A percentile compares a stretch with the other conserved stretches of the same genome.
Evolutionary conservation across 2,888 invertebrate species (phyloP).

Genomic region (Coremacera marginata): DNA sequence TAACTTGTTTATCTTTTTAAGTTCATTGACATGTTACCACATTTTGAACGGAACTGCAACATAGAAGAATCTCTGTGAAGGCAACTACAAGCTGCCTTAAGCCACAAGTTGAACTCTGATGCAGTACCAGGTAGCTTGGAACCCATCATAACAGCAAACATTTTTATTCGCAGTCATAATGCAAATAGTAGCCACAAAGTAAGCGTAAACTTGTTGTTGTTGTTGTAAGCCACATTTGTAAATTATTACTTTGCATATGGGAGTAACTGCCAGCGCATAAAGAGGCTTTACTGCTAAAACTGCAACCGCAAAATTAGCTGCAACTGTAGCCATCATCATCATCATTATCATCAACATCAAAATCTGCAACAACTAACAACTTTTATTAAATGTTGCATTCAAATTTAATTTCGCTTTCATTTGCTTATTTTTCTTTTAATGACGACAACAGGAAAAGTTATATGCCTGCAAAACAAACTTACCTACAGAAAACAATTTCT

Average conservation of each 20-base stretch:
- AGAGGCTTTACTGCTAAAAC: not conserved
- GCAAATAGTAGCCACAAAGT: slow-evolving; percentile 9
- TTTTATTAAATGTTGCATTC: slow-evolving; percentile 24
- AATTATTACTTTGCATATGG: slow-evolving; percentile 18
- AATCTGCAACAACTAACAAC: not conserved
- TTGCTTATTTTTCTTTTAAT: not conserved
- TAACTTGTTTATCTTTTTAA: too few relatives aligned
- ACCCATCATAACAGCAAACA: not conserved
- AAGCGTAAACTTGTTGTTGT: not conserved
- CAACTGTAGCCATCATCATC: not conserved
- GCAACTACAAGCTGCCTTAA: not conserved
- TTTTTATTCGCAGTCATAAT: not conserved
- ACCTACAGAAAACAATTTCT: too few relatives aligned
- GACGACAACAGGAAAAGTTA: too few relatives aligned
- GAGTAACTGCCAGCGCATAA: not conserved
- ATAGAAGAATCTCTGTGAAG: not conserved
- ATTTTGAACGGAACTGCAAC: too few relatives aligned
- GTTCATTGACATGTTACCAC: too few relatives aligned
- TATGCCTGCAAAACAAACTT: too few relatives aligned
- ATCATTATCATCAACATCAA: not conserved
- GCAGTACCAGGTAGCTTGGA: not conserved
- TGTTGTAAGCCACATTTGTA: slow-evolving; percentile 14
- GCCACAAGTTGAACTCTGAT: not conserved
- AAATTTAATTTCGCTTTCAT: slow-evolving; percentile 24
- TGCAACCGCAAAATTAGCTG: slow-evolving; percentile 27